Evolutionary conservation across 2,797 vertebrate genomes (phyloP), one percentile per base, ranked within the genome.

Genomic region (Otolemur crassicaudatus): DNA sequence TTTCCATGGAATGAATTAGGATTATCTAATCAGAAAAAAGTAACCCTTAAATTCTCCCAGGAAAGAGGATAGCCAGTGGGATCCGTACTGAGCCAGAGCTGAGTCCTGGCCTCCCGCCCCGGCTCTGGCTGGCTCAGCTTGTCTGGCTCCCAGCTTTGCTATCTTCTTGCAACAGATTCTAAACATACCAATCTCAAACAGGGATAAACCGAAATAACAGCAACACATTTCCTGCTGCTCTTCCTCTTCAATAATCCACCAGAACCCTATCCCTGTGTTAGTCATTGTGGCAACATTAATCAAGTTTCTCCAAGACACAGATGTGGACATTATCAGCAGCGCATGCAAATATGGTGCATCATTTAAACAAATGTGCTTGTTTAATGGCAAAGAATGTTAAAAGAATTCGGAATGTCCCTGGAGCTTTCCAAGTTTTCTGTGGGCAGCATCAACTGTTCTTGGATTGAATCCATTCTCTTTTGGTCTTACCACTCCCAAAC

Each of bases 101-200:
- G 6, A 34, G 80, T 2, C 31, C 34, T 4, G 69, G 85, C 53
- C 29, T 53, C 60, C 75, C 20, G 2, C 0, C 0, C 20, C 0
- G 3, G 17, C n/a, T 19, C 60, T 63, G 83, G 27, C 94, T 93
- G 20, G 93, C 1, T 0, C 7, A 81, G 90, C 92, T 96, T 97
- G 97, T 97, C 92, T 88, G 82, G 92, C 92, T 97, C 97, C 97
- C 95, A 97, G 94, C 67, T 96, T 95, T 70, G 70, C 95, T 98
- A 93, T 98, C 98, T 97, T 96, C 96, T 97, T 96, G 69, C 0
- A 89, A 87, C 98, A 98, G 94, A 90, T 92, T 97, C 96, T 91
- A 98, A 98, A 98, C 97, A 97, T 87, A 96, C 95, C 81, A 82
- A 17, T 61, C 94, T 97, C 92, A 94, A 94, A 70, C 0, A 0